Conservation (phyloP, 2,888 invertebrate genomes). For the Pocota personata region DNA sequence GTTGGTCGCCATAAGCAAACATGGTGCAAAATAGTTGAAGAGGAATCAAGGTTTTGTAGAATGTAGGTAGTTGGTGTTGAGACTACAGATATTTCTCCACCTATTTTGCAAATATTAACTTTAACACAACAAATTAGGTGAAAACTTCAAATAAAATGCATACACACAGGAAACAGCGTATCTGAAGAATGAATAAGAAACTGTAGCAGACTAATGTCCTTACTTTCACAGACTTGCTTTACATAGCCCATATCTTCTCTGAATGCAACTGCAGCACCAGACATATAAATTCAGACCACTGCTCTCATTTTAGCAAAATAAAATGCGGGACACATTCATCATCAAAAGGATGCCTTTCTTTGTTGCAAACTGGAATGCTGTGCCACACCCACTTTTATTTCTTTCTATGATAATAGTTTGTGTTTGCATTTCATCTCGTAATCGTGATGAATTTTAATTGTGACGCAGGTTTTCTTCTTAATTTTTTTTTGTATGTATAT, state of each 20-base stretch:
- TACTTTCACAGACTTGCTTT: neutral
- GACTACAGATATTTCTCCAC: no score
- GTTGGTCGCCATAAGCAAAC: no score
- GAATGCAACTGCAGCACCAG: conserved; percentile 5
- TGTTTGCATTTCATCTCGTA: conserved; percentile 69
- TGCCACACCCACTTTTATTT: conserved; percentile 47
- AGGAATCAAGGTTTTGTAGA: no score
- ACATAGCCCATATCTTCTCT: neutral
- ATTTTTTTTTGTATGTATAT: conserved; percentile 15
- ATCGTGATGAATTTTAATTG: conserved; percentile 74
- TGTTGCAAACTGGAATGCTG: conserved; percentile 19
- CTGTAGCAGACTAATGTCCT: no score
- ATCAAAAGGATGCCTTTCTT: conserved; percentile 13
- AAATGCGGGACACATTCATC: conserved; percentile 37
- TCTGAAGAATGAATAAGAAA: no score
- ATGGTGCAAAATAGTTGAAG: no score
- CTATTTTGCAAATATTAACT: no score
- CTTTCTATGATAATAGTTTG: conserved; percentile 52
- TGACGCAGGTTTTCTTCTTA: conserved; percentile 61
- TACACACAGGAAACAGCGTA: no score
- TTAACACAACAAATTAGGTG: no score
- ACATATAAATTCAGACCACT: conserved; percentile 4
- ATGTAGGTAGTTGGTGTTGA: no score
- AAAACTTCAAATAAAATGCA: no score
- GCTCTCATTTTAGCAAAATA: neutral